Base-by-base conservation (phyloP, 2,113 vertebrate genomes). In the Pungitius pungitius region DNA sequence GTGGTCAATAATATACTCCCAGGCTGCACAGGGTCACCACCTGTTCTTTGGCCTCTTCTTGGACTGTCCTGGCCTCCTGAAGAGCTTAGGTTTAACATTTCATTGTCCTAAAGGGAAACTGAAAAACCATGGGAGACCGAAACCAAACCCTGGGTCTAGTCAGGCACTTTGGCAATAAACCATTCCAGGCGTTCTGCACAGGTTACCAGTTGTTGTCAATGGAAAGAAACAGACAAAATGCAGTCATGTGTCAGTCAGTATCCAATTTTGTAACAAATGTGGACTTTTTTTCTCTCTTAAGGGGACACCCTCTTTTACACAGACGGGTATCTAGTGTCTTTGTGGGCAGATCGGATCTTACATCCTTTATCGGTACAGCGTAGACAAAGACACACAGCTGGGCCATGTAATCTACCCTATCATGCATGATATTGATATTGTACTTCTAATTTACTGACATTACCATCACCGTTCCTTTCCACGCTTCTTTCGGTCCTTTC, bases 1-100 rank as follows among this genome's bases (percentile, higher is more conserved):
- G 68, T 90, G 86, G 90, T 93, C 93, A 92, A 92, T 93, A 92
- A 93, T 92, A 92, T 91, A 93, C 91, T 92, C 81, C 82, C 58
- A 74, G 82, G 80, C 86, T 83, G 78, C 57, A 69, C 35, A 81
- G 89, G 91, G 94, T 93, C 94, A 94, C 85, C 93, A 93, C 93
- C 93, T 93, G 90, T 92, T 92, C 90, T 65, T 76, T 90, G 85
- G 86, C 79, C 87, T 91, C 87, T 93, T 90, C 90, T 92, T 90
- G 89, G 91, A 89, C 92, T 88, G 87, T 89, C 88, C 85, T 85
- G 85, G 76, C 84, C 85, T 84, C 73, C 66, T 82, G 69, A 92
- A 86, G 73, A 74, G 68, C 59, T 82, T 40, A 57, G 70, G 80
- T 85, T 83, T 91, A 87, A 63, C 45, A 82, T 91, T 93, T 89